These are phyloP conservation scores for Falco berigora DNA, from an alignment of 2,797 vertebrate genomes.

Conservation along the genomic window DNA sequence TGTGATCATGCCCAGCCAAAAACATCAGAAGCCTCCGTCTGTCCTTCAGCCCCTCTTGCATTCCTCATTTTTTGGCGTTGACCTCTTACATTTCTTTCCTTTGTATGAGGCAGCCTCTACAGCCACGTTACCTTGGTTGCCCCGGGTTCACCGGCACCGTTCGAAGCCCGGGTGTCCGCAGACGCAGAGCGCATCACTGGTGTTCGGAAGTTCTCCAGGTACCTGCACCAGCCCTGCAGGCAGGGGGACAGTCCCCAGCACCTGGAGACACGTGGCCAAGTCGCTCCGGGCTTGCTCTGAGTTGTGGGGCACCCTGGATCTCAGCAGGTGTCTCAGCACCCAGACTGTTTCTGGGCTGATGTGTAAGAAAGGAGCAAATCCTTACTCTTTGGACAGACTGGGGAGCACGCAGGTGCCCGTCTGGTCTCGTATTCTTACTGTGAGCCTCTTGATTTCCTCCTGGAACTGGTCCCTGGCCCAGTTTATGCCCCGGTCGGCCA, in stretches of 20 bases:
- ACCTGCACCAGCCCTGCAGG: accelerated
- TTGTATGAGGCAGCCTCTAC: background rate
- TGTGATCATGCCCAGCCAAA: background rate
- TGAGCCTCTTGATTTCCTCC: background rate
- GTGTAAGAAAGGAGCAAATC: background rate
- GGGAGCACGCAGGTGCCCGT: background rate
- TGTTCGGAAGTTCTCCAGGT: background rate
- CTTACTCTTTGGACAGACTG: background rate
- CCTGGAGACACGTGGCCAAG: accelerated
- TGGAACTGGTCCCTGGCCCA: background rate
- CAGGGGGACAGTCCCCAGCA: background rate
- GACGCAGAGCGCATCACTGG: accelerated
- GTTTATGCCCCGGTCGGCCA: background rate
- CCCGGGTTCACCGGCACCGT: background rate
- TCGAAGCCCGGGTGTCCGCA: background rate
- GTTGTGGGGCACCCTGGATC: background rate
- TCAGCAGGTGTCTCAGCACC: background rate
- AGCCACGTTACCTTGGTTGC: background rate
- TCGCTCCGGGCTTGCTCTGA: background rate
- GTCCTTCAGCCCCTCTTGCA: background rate
- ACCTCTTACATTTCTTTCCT: background rate
- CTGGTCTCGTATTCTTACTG: background rate
- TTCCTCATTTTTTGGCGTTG: background rate
- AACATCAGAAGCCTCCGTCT: background rate
- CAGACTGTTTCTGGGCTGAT: background rate